Conservation (phyloP, 2,797 vertebrate genomes). For the Anas bahamensis region DNA sequence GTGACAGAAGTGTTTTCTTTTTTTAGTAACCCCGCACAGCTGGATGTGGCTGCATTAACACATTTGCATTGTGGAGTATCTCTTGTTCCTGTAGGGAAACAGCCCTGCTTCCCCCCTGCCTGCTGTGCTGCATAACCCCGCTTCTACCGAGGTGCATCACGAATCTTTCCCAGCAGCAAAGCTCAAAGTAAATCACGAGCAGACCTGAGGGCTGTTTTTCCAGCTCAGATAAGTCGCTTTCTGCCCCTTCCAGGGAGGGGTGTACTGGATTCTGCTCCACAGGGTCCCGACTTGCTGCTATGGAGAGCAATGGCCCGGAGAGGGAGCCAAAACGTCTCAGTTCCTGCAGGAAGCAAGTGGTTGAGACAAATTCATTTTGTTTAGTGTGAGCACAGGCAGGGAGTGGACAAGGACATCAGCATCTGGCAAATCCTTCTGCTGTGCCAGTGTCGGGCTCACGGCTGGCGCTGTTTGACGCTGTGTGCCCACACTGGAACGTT, state of each 20-base stretch:
- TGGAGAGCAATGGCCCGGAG: not conserved
- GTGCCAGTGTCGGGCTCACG: rapidly evolving
- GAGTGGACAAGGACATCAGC: not conserved
- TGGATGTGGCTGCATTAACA: not conserved
- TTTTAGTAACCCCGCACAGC: not conserved
- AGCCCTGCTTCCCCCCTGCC: not conserved
- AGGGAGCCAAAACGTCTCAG: not conserved
- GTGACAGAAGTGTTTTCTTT: not conserved
- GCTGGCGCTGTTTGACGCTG: not conserved
- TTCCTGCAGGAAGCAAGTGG: not conserved
- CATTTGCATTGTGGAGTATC: not conserved
- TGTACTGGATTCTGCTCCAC: not conserved
- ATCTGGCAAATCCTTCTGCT: not conserved
- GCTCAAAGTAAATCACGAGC: not conserved
- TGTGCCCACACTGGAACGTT: not conserved
- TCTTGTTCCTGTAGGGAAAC: not conserved
- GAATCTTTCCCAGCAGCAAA: not conserved
- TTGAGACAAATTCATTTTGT: not conserved
- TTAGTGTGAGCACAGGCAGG: not conserved
- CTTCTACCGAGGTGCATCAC: not conserved
- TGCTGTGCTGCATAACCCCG: not conserved
- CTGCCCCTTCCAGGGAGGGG: not conserved
- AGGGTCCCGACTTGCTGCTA: not conserved
- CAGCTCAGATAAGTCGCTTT: not conserved
- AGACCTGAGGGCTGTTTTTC: not conserved